A percentile compares a stretch with the other conserved stretches of the same genome.
Conservation (phyloP, 2,797 vertebrate genomes). For the Toxotes lorentzi region DNA sequence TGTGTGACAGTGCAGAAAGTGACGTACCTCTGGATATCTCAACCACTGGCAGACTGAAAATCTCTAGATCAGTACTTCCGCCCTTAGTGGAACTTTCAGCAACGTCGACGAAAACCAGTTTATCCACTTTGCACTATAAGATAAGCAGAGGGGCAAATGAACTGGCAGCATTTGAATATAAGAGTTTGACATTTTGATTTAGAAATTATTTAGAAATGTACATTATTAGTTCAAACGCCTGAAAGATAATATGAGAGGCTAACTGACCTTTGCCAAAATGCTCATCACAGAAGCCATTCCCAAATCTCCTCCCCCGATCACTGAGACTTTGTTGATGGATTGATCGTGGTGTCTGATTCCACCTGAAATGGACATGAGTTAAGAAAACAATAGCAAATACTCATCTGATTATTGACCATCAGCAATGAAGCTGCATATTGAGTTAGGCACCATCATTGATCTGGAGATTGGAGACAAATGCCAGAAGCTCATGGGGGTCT, state of each 20-base stretch:
- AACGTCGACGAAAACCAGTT: conserved; percentile 92
- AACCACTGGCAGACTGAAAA: conserved; percentile 92
- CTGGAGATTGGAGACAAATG: conserved; percentile 87
- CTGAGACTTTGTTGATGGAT: conserved; percentile 88
- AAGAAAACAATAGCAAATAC: not conserved
- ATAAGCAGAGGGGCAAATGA: not conserved
- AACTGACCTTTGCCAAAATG: conserved; percentile 91
- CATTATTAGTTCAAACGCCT: not conserved
- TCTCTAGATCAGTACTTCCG: conserved; percentile 92
- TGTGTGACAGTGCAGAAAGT: conserved; percentile 2
- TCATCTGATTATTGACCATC: not conserved
- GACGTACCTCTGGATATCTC: conserved; percentile 91
- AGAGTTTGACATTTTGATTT: not conserved
- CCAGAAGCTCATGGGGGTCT: conserved; percentile 89
- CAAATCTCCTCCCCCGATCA: conserved; percentile 95
- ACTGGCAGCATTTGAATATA: not conserved
- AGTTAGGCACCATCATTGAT: conserved; percentile 87
- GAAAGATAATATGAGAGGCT: not conserved
- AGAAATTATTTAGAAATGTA: not conserved
- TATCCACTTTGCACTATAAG: conserved; percentile 88
- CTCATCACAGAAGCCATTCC: conserved; percentile 93
- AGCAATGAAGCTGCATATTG: not conserved
- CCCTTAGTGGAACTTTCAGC: conserved; percentile 91
- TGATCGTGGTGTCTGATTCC: conserved; percentile 67
- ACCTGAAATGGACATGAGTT: conserved; percentile 58